phyloP scores from a whole-genome alignment of 2,888 invertebrate genomes.

The Cistogaster globosa region DNA sequence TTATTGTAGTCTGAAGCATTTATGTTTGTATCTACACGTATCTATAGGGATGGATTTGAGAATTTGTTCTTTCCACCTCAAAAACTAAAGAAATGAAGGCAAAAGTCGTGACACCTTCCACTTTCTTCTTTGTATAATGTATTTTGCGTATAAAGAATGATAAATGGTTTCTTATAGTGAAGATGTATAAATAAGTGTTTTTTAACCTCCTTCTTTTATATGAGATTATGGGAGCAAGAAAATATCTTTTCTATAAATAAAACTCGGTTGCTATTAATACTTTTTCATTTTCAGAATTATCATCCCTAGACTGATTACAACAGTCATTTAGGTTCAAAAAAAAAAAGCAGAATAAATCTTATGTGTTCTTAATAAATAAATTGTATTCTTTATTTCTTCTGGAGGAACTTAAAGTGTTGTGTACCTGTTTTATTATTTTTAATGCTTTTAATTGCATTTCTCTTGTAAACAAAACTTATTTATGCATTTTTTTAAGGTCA shows the following conservation, averaged over 20 bases:
- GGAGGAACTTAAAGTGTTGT: constrained; percentile 14
- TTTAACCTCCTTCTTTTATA: not conserved
- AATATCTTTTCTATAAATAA: constrained; percentile 34
- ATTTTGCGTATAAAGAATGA: no score
- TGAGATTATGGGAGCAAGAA: not conserved
- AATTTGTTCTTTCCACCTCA: no score
- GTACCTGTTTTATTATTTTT: constrained; percentile 13
- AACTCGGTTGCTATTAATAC: constrained; percentile 53
- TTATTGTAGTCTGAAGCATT: no score
- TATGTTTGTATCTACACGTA: no score
- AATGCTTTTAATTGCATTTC: not conserved
- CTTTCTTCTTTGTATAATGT: no score
- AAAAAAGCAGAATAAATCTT: constrained; percentile 30
- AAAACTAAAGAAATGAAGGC: no score
- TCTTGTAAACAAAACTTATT: constrained; percentile 15
- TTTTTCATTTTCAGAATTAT: constrained; percentile 56
- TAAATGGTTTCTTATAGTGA: not conserved
- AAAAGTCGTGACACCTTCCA: no score
- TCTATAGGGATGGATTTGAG: no score
- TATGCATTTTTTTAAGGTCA: constrained; percentile 23
- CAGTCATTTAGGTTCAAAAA: constrained; percentile 53
- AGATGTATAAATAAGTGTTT: not conserved
- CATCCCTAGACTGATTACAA: constrained; percentile 59
- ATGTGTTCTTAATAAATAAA: constrained; percentile 23
- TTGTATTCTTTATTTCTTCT: not conserved